Conservation (phyloP, 1,140 invertebrate species). For the Halictus rubicundus region DNA sequence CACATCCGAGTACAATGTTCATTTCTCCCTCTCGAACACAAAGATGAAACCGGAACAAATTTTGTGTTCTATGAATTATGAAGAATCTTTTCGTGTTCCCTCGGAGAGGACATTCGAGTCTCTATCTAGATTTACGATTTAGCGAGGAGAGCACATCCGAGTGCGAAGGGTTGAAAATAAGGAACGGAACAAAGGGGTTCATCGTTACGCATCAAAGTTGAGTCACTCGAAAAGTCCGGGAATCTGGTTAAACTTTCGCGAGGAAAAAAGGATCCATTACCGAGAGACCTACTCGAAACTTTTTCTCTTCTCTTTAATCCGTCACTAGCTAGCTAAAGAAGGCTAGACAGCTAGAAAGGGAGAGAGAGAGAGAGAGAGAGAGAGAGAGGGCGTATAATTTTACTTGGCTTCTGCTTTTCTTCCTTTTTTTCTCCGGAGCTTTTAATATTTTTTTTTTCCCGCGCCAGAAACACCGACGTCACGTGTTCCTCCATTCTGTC, state of each 20-base stretch:
- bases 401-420: background rate
- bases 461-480: conserved; percentile 11
- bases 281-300: conserved; percentile 26
- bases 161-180: background rate
- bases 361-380: too few species aligned
- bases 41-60: too few species aligned
- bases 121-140: too few species aligned
- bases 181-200: too few species aligned
- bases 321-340: background rate
- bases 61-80: too few species aligned
- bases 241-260: conserved; percentile 37
- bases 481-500: conserved; percentile 23
- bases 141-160: too few species aligned
- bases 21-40: too few species aligned
- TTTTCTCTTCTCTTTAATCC: conserved; percentile 21
- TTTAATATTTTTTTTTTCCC: background rate
- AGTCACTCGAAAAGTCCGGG: background rate
- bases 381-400: conserved; percentile 23
- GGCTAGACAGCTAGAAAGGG: too few species aligned
- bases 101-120: too few species aligned
- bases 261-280: conserved; percentile 27
- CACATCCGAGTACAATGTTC: too few species aligned
- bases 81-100: too few species aligned
- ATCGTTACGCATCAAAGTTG: conserved; percentile 9
- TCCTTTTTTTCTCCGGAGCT: background rate